Conservation (phyloP, 2,888 invertebrate genomes). For the Caradrina clavipalpis region DNA sequence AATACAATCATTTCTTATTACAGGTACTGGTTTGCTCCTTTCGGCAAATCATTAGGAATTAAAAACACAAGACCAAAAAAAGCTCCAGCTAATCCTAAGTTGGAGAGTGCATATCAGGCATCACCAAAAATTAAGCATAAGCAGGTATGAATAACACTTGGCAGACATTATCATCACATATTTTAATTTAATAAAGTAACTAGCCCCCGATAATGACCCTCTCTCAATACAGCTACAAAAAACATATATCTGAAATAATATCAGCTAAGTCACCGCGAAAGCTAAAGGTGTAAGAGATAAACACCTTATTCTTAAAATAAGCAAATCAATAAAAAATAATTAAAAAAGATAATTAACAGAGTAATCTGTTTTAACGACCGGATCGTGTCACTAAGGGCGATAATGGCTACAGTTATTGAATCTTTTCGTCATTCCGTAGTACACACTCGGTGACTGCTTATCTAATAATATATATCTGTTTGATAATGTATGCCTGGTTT, state of each 20-base stretch:
- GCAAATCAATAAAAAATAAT: background rate
- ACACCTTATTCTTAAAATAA: background rate
- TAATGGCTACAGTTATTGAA: conserved; percentile 5
- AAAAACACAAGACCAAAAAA: conserved; percentile 95
- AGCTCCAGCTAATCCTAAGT: conserved; percentile 93
- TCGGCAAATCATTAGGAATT: conserved; percentile 95
- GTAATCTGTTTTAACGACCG: conserved; percentile 1
- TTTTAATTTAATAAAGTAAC: background rate
- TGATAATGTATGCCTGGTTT: conserved; percentile 24
- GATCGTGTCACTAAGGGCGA: background rate
- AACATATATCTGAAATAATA: background rate
- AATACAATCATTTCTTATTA: conserved; percentile 67
- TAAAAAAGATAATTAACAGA: conserved; percentile 5
- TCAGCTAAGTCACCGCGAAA: background rate
- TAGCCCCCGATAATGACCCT: no score
- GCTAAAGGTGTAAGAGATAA: background rate
- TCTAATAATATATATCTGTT: conserved; percentile 10
- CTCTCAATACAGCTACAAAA: no score
- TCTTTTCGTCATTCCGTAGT: background rate
- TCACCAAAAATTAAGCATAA: conserved; percentile 94
- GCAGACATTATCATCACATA: conserved; percentile 3
- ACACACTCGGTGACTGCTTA: conserved; percentile 3
- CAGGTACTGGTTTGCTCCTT: conserved; percentile 95
- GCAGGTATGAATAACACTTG: conserved; percentile 89
- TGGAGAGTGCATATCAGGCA: conserved; percentile 94